These are phyloP conservation scores for Trematocara macrostoma DNA, from an alignment of 2,113 vertebrate species.

Conservation along the genomic window DNA sequence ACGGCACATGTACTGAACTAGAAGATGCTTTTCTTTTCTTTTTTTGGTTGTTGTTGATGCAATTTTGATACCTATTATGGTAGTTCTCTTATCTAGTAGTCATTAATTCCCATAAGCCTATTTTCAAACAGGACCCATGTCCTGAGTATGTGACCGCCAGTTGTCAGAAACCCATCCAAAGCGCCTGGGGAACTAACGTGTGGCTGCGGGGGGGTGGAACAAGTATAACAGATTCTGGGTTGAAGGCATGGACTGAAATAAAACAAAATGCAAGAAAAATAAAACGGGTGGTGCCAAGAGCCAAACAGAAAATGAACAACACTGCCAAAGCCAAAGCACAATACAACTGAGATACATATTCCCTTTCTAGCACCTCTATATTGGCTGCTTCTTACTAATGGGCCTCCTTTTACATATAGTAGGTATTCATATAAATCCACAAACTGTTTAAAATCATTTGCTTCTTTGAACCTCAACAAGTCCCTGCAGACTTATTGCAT, in stretches of 20 bases:
- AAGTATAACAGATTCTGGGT: conserved; percentile 16
- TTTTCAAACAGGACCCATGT: conserved; percentile 10
- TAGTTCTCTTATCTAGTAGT: conserved; percentile 1
- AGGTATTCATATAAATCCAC: conserved; percentile 34
- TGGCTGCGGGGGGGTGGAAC: conserved; percentile 12
- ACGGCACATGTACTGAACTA: background rate
- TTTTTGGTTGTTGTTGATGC: background rate
- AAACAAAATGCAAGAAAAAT: conserved; percentile 34
- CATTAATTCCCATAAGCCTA: background rate
- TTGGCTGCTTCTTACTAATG: background rate
- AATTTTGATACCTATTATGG: background rate
- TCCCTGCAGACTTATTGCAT: conserved; percentile 7
- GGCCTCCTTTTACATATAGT: background rate
- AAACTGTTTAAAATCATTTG: conserved; percentile 29
- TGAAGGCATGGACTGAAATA: conserved; percentile 37
- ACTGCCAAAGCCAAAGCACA: background rate
- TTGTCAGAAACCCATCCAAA: conserved; percentile 20
- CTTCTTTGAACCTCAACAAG: conserved; percentile 11
- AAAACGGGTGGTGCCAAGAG: conserved; percentile 17
- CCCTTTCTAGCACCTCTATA: background rate
- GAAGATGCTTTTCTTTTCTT: background rate
- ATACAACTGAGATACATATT: background rate
- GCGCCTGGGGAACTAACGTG: conserved; percentile 24
- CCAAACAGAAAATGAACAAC: conserved; percentile 6
- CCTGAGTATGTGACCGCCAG: background rate